Evolutionary conservation across 2,888 invertebrate species (phyloP).

Genomic region (Chromoteleia sp.): DNA sequence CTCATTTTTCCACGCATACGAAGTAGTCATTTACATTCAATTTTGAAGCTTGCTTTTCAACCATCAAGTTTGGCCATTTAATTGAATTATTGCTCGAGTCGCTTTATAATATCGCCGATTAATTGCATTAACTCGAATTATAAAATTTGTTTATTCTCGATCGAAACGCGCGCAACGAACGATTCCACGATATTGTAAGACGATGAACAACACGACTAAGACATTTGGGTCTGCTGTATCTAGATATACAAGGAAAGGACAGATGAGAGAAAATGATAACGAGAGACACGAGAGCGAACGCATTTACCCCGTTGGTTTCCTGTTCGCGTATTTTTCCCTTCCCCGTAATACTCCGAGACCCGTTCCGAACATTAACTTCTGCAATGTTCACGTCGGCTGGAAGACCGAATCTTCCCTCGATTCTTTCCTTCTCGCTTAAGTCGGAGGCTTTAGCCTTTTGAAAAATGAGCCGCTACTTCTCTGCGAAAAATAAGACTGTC

Average conservation of each 20-base stretch:
- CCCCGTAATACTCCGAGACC: slow-evolving; percentile 71
- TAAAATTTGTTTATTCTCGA: too few species aligned
- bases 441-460: slow-evolving; percentile 78
- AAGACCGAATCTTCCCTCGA: slow-evolving; percentile 66
- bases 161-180: too few species aligned
- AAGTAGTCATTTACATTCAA: too few species aligned
- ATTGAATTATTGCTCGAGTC: too few species aligned
- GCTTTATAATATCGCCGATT: too few species aligned
- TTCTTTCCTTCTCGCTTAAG: slow-evolving; percentile 50
- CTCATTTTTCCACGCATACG: too few species aligned
- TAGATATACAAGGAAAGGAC: background rate
- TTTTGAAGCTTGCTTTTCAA: too few species aligned
- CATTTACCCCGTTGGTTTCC: slow-evolving; percentile 64
- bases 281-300: slow-evolving; percentile 53
- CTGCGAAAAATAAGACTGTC: slow-evolving; percentile 83
- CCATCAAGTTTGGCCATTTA: too few species aligned
- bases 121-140: too few species aligned
- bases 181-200: too few species aligned
- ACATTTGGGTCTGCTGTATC: too few species aligned
- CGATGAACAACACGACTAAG: too few species aligned
- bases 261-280: slow-evolving; percentile 37
- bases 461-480: slow-evolving; percentile 83
- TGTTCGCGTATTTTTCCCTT: slow-evolving; percentile 44
- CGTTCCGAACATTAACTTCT: slow-evolving; percentile 84
- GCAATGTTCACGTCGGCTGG: slow-evolving; percentile 74